A percentile compares a stretch with the other conserved stretches of the same genome.
These are phyloP conservation scores for Macrotrachela quadricornifera DNA, from an alignment of 1,140 invertebrate species.

Conservation along the genomic window DNA sequence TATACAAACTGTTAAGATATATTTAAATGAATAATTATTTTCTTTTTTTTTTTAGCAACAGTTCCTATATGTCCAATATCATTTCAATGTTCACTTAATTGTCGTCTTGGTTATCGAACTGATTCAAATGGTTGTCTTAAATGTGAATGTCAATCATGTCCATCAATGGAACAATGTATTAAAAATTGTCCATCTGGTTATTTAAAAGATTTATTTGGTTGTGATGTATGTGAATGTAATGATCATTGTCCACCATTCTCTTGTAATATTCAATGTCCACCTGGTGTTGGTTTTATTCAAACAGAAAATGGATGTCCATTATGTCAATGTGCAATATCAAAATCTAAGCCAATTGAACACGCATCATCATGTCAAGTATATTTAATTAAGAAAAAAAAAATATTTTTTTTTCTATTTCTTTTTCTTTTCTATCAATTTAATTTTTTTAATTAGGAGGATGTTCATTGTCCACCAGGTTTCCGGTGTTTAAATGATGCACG, in stretches of 20 bases:
- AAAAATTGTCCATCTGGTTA: slow-evolving; percentile 1
- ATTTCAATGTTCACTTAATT: background rate
- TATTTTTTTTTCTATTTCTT: too few species aligned
- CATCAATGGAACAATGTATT: too few species aligned
- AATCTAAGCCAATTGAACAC: background rate
- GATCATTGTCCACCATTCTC: background rate
- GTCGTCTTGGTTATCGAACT: background rate
- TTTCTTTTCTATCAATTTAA: too few species aligned
- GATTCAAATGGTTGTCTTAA: slow-evolving; percentile 2
- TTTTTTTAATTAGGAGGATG: too few species aligned
- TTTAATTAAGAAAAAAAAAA: background rate
- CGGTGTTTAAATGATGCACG: too few species aligned
- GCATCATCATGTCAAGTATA: background rate
- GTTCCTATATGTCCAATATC: too few species aligned
- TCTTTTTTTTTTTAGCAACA: too few species aligned
- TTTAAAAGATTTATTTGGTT: slow-evolving; percentile 1
- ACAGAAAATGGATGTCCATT: slow-evolving; percentile 2
- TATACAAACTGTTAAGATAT: too few species aligned
- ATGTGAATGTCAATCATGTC: slow-evolving; percentile 2
- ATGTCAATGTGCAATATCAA: slow-evolving; percentile 1
- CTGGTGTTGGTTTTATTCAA: background rate
- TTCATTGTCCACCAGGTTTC: too few species aligned
- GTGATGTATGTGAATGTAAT: slow-evolving; percentile 5
- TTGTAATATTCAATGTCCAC: background rate
- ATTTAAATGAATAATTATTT: too few species aligned